A percentile compares a stretch with the other conserved stretches of the same genome.
These are phyloP conservation scores for Sicus ferrugineus DNA, from an alignment of 2,888 invertebrate species.

Conservation along the genomic window DNA sequence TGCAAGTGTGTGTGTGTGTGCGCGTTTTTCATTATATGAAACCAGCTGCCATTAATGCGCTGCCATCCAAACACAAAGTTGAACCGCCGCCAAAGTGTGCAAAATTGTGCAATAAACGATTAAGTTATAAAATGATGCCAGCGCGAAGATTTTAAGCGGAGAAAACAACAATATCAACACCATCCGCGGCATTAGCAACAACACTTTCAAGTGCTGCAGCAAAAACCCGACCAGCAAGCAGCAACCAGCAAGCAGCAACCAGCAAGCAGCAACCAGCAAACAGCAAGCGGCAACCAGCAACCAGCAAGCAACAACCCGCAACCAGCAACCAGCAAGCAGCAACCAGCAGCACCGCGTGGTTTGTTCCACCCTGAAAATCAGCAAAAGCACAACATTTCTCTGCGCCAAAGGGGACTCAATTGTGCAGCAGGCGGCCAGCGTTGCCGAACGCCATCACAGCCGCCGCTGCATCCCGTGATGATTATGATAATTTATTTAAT, in stretches of 20 bases:
- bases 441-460: not conserved
- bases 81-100: slow-evolving; percentile 17
- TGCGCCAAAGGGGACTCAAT: no score
- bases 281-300: no score
- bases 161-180: slow-evolving; percentile 15
- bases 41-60: not conserved
- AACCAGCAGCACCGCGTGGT: no score
- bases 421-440: not conserved
- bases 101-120: slow-evolving; percentile 34
- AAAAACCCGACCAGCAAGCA: slow-evolving; percentile 30
- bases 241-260: not conserved
- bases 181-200: slow-evolving; percentile 25
- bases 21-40: not conserved
- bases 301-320: no score
- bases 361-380: slow-evolving; percentile 23
- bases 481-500: slow-evolving; percentile 63
- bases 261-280: not conserved
- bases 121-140: slow-evolving; percentile 34
- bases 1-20: not conserved
- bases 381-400: no score
- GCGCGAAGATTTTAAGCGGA: slow-evolving; percentile 14
- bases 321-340: no score
- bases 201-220: not conserved
- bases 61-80: not conserved
- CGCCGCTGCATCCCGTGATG: slow-evolving; percentile 41